Percentiles rank a stretch among this genome's conserved stretches.
Evolutionary conservation across 2,797 vertebrate species (phyloP).

Genomic region (Malacoraja senta): DNA sequence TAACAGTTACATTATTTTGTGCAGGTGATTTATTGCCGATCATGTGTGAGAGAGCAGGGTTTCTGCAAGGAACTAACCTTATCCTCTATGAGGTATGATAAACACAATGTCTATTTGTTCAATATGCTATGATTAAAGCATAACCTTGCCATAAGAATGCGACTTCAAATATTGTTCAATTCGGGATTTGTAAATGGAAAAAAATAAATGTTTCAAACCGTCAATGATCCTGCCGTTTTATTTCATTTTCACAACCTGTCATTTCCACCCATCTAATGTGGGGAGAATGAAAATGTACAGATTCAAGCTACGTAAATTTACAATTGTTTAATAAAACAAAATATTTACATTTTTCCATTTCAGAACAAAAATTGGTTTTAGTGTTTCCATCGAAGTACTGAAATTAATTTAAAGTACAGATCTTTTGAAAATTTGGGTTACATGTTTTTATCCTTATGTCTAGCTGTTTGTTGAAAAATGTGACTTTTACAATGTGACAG

Average conservation of each 20-base stretch:
- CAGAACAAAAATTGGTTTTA: not conserved
- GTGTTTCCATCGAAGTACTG: not conserved
- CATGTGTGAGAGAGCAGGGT: constrained; percentile 99
- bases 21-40: constrained; percentile 94
- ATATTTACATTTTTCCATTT: too few relatives aligned
- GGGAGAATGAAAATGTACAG: not conserved
- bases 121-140: not conserved
- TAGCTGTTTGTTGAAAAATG: not conserved
- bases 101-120: not conserved
- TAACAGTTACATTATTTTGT: constrained; percentile 39
- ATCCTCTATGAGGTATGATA: constrained; percentile 98
- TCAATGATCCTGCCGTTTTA: not conserved
- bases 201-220: not conserved
- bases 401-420: not conserved
- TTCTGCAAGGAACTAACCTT: constrained; percentile 98
- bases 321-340: not conserved
- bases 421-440: not conserved
- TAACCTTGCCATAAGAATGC: not conserved
- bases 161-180: not conserved
- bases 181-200: not conserved
- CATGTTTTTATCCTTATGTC: not conserved
- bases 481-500: not conserved
- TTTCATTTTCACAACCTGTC: not conserved
- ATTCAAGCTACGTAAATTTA: not conserved
- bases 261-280: not conserved